Evolutionary conservation across 2,113 vertebrate genomes (phyloP), one percentile per base, ranked within the genome.

Genomic region (Solea solea): DNA sequence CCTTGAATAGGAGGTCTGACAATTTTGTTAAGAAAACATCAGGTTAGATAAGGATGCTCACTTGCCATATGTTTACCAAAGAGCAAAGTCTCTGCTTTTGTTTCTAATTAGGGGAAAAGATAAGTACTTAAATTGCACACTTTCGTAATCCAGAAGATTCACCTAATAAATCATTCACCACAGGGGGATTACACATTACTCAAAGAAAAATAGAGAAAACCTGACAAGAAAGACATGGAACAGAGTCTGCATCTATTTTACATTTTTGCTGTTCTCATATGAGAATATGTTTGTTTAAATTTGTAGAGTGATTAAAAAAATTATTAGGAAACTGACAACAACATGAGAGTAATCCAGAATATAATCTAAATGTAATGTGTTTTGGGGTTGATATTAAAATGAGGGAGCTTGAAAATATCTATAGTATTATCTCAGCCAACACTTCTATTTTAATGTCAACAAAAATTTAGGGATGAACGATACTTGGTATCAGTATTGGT

Each of bases 121-220:
- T 50, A 13, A 45, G 39, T 2, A 50, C 9, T 66, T 28, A 16
- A 39, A 34, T 4, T 42, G 28, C 39, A 7, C 13, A 9, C 16
- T 54, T 46, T 54, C 10, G 48, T 5, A 15, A 41, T 42, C 12
- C 3, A 48, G 13, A 12, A 61, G 14, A 40, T 64, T 64, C 3
- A 16, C 50, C 42, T 49, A 25, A 80, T 63, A 1, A 61, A 67
- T 67, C 10, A 71, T 75, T 70, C 25, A 21, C 54, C 2, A 69
- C 9, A 69, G 41, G 27, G 9, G 2, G 46, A 46, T 68, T 42
- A 73, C 39, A 63, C 25, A 68, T 78, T 52, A 58, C 11, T 50
- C 4, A 25, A 61, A 25, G 12, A n/a, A 14, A 21, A 52, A 49
- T 3, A 62, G 5, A 44, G 13, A 9, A 14, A 9, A 14, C 12